These are phyloP conservation scores for Apodemus speciosus DNA, from an alignment of 2,113 vertebrate species.

Conservation along the genomic window DNA sequence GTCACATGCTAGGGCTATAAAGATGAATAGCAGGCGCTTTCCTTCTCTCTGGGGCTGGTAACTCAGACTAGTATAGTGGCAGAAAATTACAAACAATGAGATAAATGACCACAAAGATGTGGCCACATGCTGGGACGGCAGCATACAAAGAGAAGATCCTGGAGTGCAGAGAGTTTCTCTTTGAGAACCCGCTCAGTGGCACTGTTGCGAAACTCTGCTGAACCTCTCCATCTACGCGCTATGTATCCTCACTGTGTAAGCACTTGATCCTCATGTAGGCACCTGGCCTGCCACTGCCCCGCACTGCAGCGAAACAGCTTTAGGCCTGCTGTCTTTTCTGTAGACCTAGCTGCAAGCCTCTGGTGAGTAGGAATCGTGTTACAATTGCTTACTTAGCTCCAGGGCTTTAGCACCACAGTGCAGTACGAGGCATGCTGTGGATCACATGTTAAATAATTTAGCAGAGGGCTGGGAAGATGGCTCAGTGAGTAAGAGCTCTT, in stretches of 20 bases:
- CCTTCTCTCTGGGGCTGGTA: background rate
- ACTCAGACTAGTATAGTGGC: background rate
- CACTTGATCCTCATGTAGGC: background rate
- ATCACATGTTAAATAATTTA: background rate
- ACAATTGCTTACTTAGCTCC: background rate
- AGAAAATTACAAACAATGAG: background rate
- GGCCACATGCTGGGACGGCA: background rate
- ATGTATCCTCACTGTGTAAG: accelerated
- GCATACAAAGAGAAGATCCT: background rate
- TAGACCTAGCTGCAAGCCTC: background rate
- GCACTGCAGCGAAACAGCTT: too few species aligned
- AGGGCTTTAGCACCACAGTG: background rate
- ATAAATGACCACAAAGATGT: background rate
- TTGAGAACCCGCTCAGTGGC: background rate
- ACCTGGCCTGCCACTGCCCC: background rate
- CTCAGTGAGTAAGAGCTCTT: background rate
- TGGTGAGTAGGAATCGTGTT: background rate
- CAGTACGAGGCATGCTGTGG: background rate
- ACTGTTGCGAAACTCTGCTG: background rate
- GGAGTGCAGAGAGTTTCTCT: background rate
- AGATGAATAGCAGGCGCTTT: background rate
- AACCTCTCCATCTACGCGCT: background rate
- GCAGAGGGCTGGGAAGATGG: background rate
- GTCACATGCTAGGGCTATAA: background rate
- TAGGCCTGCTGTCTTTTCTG: background rate